A percentile compares a stretch with the other conserved stretches of the same genome.
Conservation (phyloP, 2,797 vertebrate species). For the Chelon labrosus region DNA sequence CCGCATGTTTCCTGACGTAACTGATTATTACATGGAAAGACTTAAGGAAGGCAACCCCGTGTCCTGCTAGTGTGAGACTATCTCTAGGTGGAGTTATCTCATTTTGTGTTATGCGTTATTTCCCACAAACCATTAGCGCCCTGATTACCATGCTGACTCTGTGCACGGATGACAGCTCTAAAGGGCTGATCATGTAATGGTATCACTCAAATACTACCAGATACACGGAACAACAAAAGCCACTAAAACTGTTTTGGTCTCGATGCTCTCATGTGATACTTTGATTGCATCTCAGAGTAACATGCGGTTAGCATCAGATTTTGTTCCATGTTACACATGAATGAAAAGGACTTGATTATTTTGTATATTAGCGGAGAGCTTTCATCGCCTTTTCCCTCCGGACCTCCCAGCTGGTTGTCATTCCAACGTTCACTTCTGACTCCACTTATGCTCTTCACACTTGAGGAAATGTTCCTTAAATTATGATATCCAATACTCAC, state of each 20-base stretch:
- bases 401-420: constrained; percentile 73
- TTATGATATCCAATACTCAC: constrained; percentile 44
- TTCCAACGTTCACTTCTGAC: constrained; percentile 60
- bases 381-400: constrained; percentile 58
- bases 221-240: constrained; percentile 48
- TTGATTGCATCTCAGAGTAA: constrained; percentile 66
- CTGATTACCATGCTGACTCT: constrained; percentile 45
- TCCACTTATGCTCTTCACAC: constrained; percentile 70
- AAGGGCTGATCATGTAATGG: constrained; percentile 43
- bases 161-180: constrained; percentile 36
- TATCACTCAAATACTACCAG: constrained; percentile 40
- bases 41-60: constrained; percentile 41
- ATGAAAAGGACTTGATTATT: constrained; percentile 71
- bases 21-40: constrained; percentile 67
- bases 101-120: constrained; percentile 46
- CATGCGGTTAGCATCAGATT: constrained; percentile 72
- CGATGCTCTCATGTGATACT: constrained; percentile 55
- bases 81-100: constrained; percentile 51
- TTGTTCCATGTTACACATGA: constrained; percentile 66
- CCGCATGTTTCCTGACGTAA: constrained; percentile 61
- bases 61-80: constrained; percentile 45
- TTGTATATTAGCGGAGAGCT: constrained; percentile 64
- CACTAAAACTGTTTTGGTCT: constrained; percentile 50
- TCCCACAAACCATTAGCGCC: constrained; percentile 52
- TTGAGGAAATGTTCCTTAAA: constrained; percentile 65